Evolutionary conservation across 1,140 invertebrate genomes (phyloP), one percentile per base, ranked within the genome.

Genomic region (Pseudobourletiella spinata): DNA sequence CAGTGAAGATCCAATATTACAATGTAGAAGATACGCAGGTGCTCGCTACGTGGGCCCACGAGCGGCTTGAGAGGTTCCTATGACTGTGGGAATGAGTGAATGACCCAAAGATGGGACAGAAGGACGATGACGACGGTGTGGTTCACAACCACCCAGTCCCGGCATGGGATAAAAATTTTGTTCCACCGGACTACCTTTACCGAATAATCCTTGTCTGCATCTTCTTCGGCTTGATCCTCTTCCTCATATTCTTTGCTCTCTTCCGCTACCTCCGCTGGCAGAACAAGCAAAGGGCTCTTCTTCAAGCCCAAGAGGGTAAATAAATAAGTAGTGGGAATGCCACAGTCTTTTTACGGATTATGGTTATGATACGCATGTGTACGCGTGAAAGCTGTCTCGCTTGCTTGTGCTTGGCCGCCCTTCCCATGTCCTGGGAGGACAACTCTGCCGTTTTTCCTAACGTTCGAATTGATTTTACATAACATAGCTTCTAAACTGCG

Each of bases 171-270:
- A 20, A 6, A 20, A 48, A 48, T 25, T 11, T 48, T 20, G 8
- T 8, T 8, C 50, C 50, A 6, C 52, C 52, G 6, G 52, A 55
- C 14, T 55, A 35, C 52, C 52, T 55, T 3, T 55, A 55, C 52
- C 30, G 39, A 55, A 55, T 55, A 18, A 55, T 55, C 39, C 22
- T 55, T 3, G 52, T 55, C 39, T 55, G 52, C 22, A 55, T 55
- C 3, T 55, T 55, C 26, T 55, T 55, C 26, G 28, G 28, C 3
- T 55, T 55, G 15, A 55, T 55, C 22, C 32, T 55, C 14, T 55
- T 55, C 52, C 52, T 55, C 29, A 55, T 55, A 3, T 55, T 55
- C 29, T 55, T 55, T 22, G 52, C 52, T 25, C 52, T 55, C n/a
- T 28, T 35, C 52, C 28, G 52, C 3, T 55, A 35, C 22, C 52